These are phyloP conservation scores for Gymnocypris eckloni DNA, from an alignment of 2,797 vertebrate genomes.

Conservation along the genomic window DNA sequence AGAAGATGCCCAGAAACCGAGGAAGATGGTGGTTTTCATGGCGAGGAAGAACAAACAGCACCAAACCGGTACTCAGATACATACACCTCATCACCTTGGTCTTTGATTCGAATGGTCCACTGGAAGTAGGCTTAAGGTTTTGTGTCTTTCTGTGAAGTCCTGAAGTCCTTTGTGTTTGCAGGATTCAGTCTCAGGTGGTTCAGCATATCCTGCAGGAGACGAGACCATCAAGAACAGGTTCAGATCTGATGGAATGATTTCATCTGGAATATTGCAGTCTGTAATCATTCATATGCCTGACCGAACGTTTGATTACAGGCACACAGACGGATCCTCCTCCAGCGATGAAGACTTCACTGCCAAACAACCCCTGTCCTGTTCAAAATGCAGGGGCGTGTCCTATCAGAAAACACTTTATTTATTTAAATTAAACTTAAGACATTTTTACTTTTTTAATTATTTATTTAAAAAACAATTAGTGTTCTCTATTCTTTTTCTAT, in stretches of 20 bases:
- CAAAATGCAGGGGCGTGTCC: slow-evolving; percentile 84
- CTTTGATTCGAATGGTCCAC: background rate
- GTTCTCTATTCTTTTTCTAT: background rate
- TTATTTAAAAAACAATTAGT: too few species aligned
- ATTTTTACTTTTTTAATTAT: background rate
- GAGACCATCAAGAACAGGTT: slow-evolving; percentile 32
- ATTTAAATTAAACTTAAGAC: background rate
- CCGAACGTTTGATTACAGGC: slow-evolving; percentile 71
- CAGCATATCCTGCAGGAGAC: background rate
- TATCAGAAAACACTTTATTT: slow-evolving; percentile 98
- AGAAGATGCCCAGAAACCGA: slow-evolving; percentile 98
- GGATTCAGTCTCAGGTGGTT: slow-evolving; percentile 18
- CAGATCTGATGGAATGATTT: background rate
- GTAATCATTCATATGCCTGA: background rate
- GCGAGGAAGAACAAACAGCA: slow-evolving; percentile 87
- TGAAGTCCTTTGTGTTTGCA: slow-evolving; percentile 14
- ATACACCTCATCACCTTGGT: background rate
- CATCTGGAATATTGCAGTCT: background rate
- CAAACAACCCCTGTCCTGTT: slow-evolving; percentile 71
- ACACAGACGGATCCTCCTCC: slow-evolving; percentile 92
- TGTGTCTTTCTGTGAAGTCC: background rate
- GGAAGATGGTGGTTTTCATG: slow-evolving; percentile 99
- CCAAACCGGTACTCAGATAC: slow-evolving; percentile 80
- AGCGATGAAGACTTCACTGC: slow-evolving; percentile 87
- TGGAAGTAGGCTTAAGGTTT: background rate